phyloP scores from a whole-genome alignment of 1,140 invertebrate genomes.

The Caenorhabditis briggsae region DNA sequence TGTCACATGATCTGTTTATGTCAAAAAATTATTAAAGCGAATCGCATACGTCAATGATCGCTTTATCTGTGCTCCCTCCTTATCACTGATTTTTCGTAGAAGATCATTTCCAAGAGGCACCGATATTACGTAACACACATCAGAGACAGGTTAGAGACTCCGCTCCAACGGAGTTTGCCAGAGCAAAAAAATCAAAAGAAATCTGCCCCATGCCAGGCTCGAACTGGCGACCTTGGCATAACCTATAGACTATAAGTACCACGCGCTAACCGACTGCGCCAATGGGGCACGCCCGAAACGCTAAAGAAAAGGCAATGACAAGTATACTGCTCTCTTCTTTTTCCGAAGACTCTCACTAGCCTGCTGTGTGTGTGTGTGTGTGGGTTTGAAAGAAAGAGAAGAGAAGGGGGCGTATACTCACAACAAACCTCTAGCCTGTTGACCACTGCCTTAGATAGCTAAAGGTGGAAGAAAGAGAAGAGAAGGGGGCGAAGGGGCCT shows the following conservation, averaged over 20 bases:
- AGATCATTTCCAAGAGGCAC: slow-evolving; percentile 1
- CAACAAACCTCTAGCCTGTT: not conserved
- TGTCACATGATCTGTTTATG: slow-evolving; percentile 34
- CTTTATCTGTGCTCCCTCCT: not conserved
- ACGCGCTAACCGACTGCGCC: slow-evolving; percentile 69
- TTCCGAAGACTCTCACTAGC: slow-evolving; percentile 1
- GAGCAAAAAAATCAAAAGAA: not conserved
- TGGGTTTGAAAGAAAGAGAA: not conserved
- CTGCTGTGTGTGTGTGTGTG: not conserved
- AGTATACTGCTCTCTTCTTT: slow-evolving; percentile 9
- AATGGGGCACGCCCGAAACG: slow-evolving; percentile 57
- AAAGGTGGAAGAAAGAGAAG: not conserved
- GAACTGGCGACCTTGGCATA: slow-evolving; percentile 54
- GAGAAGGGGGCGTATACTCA: not conserved
- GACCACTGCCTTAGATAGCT: slow-evolving; percentile 19
- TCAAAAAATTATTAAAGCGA: not conserved
- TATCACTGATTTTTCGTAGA: slow-evolving; percentile 5
- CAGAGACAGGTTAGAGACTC: not conserved
- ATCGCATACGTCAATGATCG: slow-evolving; percentile 6
- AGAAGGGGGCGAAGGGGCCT: no score
- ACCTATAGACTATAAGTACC: slow-evolving; percentile 66
- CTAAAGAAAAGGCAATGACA: slow-evolving; percentile 12
- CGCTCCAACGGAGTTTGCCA: not conserved
- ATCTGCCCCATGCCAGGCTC: slow-evolving; percentile 54
- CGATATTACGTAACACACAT: not conserved